These are phyloP conservation scores for Campaea margaritaria DNA, from an alignment of 2,888 invertebrate genomes.

Conservation along the genomic window DNA sequence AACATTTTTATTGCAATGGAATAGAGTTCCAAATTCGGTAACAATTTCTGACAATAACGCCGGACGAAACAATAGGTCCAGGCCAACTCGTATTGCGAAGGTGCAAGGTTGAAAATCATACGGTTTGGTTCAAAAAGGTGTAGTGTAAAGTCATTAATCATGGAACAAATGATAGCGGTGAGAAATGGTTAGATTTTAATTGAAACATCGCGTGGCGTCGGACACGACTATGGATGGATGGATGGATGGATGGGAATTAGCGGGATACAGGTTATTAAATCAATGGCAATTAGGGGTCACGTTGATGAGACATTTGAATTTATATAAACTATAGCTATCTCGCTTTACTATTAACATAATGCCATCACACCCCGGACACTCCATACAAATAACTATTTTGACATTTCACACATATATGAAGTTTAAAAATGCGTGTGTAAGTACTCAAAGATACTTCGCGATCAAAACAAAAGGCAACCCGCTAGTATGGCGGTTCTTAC, in stretches of 20 bases:
- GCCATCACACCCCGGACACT: too few species aligned
- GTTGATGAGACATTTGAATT: not conserved
- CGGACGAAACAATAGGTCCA: constrained; percentile 3
- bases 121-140: constrained; percentile 7
- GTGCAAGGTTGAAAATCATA: constrained; percentile 26
- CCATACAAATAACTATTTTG: too few species aligned
- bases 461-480: too few species aligned
- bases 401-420: too few species aligned
- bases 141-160: constrained; percentile 40
- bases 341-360: too few species aligned
- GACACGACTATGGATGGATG: constrained; percentile 36
- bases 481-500: too few species aligned
- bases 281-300: not conserved
- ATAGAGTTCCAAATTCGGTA: constrained; percentile 27
- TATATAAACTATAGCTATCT: too few species aligned
- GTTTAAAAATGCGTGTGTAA: too few species aligned
- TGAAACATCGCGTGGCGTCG: constrained; percentile 45
- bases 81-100: constrained; percentile 13
- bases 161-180: constrained; percentile 45
- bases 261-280: constrained; percentile 4
- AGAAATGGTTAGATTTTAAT: constrained; percentile 46
- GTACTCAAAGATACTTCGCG: too few species aligned
- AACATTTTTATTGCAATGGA: constrained; percentile 31
- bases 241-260: not conserved
- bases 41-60: constrained; percentile 19